Evolutionary conservation across 2,113 vertebrate genomes (phyloP), one percentile per base, ranked within the genome.

Genomic region (human (Homo sapiens)): DNA sequence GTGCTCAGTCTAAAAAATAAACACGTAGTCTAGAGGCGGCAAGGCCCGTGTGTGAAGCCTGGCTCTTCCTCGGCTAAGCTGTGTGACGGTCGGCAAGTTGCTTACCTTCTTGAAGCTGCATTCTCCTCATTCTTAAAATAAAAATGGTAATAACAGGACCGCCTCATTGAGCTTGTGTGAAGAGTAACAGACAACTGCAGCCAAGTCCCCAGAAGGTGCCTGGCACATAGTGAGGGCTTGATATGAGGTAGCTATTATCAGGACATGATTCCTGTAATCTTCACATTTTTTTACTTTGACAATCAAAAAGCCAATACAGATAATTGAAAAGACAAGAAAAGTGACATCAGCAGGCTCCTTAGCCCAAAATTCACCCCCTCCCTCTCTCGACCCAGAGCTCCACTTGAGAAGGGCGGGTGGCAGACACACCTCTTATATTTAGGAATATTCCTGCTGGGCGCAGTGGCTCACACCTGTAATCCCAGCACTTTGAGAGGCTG

Each of bases 241-340:
- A 8, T 1, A 6, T 0, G 32, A 45, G 43, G n/a, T 2, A 22
- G 48, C 61, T 13, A 1, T 18, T 3, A n/a, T 5, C 7, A 0
- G 2, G 6, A 32, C 1, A 13, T 50, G 22, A 30, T 38, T 86
- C 55, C 85, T 52, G 48, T 18, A 27, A 14, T 23, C 59, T n/a
- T 30, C 9, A 32, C 32, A 5, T 17, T n/a, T 27, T 52, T 80
- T 59, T 23, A 59, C 48, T 78, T 93, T 61, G 52, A 57, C 59
- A 30, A 61, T 11, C 48, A 64, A 85, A 64, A 79, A 45, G 7
- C 48, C 32, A 75, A 25, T 61, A 5, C 50, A 92, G 52, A 90
- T 48, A 92, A 38, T 0, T 2, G 35, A 7, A 72, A 57, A 80
- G 85, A 50, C 8, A 27, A 43, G 35, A 45, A 86, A n/a, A 40